Percentiles rank a stretch among this genome's conserved stretches.
phyloP scores from a whole-genome alignment of 2,888 invertebrate genomes.

The Torymus tubicola region DNA sequence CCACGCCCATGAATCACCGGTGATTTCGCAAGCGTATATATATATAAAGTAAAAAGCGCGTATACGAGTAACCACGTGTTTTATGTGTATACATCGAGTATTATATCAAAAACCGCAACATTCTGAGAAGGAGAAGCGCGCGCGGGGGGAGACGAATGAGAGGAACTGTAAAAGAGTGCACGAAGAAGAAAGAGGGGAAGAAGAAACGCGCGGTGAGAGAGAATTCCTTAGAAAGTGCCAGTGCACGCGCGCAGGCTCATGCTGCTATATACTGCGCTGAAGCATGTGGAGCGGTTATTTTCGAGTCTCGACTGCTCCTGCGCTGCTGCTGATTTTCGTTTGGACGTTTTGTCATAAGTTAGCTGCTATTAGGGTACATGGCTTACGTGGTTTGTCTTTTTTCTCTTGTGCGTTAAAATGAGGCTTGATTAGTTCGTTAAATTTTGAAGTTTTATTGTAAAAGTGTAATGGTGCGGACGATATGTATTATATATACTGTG shows the following conservation, averaged over 20 bases:
- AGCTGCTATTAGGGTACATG: too few species aligned
- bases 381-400: too few species aligned
- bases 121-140: conserved; percentile 7
- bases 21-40: background rate
- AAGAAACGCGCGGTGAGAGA: conserved; percentile 9
- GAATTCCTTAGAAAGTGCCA: conserved; percentile 17
- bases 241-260: background rate
- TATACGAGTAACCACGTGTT: background rate
- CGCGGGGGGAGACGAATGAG: background rate
- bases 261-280: too few species aligned
- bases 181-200: background rate
- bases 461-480: too few species aligned
- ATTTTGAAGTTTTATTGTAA: too few species aligned
- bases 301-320: background rate
- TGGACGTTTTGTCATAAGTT: too few species aligned
- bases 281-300: conserved; percentile 3
- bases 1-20: conserved; percentile 10
- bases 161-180: background rate
- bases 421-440: too few species aligned
- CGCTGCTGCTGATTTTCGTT: too few species aligned
- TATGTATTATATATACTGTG: too few species aligned
- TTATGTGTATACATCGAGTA: background rate
- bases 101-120: conserved; percentile 29
- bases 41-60: background rate
- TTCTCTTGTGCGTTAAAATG: too few species aligned